Evolutionary conservation across 2,113 vertebrate genomes (phyloP).

Genomic region (Ranitomeya imitator): DNA sequence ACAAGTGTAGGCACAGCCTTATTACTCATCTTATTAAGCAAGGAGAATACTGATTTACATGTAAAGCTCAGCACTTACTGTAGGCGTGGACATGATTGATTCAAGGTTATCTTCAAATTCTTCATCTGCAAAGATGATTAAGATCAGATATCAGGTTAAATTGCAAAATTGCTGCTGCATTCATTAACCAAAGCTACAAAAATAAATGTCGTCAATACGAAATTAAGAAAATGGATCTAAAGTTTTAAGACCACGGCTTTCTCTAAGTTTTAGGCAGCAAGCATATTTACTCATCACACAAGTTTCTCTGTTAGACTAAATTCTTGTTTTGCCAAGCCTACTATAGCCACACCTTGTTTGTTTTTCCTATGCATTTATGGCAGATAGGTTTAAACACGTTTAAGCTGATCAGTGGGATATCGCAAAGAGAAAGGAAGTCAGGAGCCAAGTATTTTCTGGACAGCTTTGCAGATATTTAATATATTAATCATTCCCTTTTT

Average conservation of each 20-base stretch:
- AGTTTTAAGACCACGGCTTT: not conserved
- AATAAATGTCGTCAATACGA: not conserved
- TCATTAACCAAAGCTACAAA: not conserved
- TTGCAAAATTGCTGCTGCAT: not conserved
- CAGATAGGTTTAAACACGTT: conserved; percentile 35
- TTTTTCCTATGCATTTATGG: conserved; percentile 26
- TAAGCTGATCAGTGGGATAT: not conserved
- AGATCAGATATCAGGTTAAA: not conserved
- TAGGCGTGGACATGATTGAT: conserved; percentile 5
- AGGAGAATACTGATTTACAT: not conserved
- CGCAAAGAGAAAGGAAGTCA: not conserved
- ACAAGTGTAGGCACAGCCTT: not conserved
- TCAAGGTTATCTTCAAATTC: conserved; percentile 12
- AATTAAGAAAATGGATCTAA: not conserved
- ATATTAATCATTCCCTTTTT: no score
- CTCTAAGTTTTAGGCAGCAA: not conserved
- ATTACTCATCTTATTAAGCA: not conserved
- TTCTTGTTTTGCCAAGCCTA: conserved; percentile 29
- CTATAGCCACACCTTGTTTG: conserved; percentile 32
- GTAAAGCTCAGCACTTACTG: conserved; percentile 11
- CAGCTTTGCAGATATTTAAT: not conserved
- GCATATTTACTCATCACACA: conserved; percentile 18
- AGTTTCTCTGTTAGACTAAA: not conserved
- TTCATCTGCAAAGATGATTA: conserved; percentile 11
- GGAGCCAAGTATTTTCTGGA: not conserved